These are phyloP conservation scores for Drosophila guanche DNA, from an alignment of 1,140 invertebrate species.

Conservation along the genomic window DNA sequence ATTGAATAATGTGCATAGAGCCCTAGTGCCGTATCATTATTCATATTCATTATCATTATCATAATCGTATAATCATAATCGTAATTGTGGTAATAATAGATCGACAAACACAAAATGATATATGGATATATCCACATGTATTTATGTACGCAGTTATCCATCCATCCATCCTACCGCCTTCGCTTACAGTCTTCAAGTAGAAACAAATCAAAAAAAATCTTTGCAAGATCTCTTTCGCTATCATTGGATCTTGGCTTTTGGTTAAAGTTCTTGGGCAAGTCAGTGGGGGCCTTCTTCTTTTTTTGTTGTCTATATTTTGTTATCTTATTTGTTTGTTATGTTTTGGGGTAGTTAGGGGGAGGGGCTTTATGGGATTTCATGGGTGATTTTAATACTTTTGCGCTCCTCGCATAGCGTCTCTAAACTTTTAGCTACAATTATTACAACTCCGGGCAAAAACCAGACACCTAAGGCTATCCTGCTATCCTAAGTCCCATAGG, in stretches of 20 bases:
- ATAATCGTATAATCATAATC: constrained; percentile 9
- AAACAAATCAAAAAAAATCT: constrained; percentile 67
- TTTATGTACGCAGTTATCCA: constrained; percentile 49
- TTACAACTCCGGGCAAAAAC: constrained; percentile 21
- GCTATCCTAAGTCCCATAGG: constrained; percentile 39
- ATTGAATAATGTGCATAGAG: constrained; percentile 26
- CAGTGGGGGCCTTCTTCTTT: constrained; percentile 4
- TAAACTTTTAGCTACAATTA: constrained; percentile 76
- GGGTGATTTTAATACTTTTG: constrained; percentile 69
- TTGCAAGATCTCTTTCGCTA: constrained; percentile 57
- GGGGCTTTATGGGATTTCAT: too few relatives aligned
- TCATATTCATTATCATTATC: too few relatives aligned
- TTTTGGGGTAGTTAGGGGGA: constrained; percentile 11
- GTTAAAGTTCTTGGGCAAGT: constrained; percentile 65
- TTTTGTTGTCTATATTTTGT: not conserved
- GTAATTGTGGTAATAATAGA: constrained; percentile 20
- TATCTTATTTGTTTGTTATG: constrained; percentile 10
- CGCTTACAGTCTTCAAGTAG: constrained; percentile 79
- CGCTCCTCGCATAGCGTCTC: constrained; percentile 72
- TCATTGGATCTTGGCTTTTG: constrained; percentile 65
- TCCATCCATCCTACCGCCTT: constrained; percentile 62
- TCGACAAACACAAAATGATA: constrained; percentile 38
- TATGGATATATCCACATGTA: constrained; percentile 13
- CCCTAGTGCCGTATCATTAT: too few relatives aligned
- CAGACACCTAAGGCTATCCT: constrained; percentile 21